A percentile compares a stretch with the other conserved stretches of the same genome.
phyloP scores from a whole-genome alignment of 1,140 invertebrate genomes.

The Papilio glaucus region DNA sequence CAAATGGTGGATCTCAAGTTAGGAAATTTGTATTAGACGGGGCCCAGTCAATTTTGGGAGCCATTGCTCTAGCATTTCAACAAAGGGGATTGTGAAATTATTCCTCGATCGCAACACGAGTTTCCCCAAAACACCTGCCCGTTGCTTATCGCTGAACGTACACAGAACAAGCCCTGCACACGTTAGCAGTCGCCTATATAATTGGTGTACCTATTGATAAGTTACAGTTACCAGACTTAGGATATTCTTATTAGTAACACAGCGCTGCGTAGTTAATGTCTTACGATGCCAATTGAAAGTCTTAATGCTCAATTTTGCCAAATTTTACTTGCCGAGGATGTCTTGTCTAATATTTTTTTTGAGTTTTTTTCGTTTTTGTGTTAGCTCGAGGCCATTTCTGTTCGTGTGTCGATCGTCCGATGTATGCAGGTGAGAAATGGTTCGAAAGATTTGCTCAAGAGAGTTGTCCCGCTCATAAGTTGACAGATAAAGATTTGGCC shows the following conservation, averaged over 20 bases:
- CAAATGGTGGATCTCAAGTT: too few relatives aligned
- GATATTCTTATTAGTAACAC: constrained; percentile 68
- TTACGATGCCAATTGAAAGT: constrained; percentile 75
- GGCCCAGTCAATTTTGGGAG: too few relatives aligned
- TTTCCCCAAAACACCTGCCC: too few relatives aligned
- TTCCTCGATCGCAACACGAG: too few relatives aligned
- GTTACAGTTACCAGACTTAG: constrained; percentile 81
- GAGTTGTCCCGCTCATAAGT: constrained; percentile 59
- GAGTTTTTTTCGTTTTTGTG: constrained; percentile 41
- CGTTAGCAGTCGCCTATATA: constrained; percentile 50
- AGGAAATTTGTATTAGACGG: too few relatives aligned
- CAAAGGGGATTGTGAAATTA: too few relatives aligned
- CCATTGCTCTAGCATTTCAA: too few relatives aligned
- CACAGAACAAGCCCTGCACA: constrained; percentile 52
- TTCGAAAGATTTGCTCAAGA: constrained; percentile 74
- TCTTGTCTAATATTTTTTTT: constrained; percentile 74
- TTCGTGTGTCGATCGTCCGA: constrained; percentile 43
- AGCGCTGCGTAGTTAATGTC: constrained; percentile 68
- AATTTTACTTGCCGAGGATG: constrained; percentile 80
- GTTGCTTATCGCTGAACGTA: too few relatives aligned
- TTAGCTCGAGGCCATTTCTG: constrained; percentile 55
- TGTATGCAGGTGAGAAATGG: constrained; percentile 51
- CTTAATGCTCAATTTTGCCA: constrained; percentile 83
- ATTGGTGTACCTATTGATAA: constrained; percentile 70
- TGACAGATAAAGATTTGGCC: constrained; percentile 63